Percentiles rank a stretch among this genome's conserved stretches.
These are phyloP conservation scores for Lithobius niger DNA, from an alignment of 1,140 invertebrate species.

Conservation along the genomic window DNA sequence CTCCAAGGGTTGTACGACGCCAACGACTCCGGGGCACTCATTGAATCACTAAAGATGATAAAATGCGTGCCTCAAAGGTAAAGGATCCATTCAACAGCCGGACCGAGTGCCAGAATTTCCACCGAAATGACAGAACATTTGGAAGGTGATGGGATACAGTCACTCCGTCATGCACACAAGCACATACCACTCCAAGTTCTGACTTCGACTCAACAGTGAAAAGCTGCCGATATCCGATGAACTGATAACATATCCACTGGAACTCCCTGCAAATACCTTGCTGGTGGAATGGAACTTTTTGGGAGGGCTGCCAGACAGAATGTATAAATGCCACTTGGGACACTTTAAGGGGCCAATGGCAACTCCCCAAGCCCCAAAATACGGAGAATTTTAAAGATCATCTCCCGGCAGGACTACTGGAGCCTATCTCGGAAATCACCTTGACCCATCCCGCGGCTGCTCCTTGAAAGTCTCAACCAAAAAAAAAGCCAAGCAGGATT, in stretches of 20 bases:
- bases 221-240: not conserved
- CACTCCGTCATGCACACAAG: not conserved
- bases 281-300: not conserved
- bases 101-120: not conserved
- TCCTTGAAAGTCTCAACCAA: not conserved
- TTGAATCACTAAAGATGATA: not conserved
- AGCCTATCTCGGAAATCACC: not conserved
- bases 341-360: not conserved
- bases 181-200: not conserved
- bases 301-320: not conserved
- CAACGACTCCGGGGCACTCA: not conserved
- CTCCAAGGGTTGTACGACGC: not conserved
- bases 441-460: not conserved
- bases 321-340: not conserved
- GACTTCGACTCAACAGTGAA: not conserved
- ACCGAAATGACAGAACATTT: not conserved
- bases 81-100: not conserved
- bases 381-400: not conserved
- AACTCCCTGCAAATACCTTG: not conserved
- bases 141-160: not conserved
- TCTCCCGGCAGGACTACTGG: not conserved
- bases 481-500: not conserved
- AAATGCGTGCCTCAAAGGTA: not conserved
- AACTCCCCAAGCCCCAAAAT: not conserved
- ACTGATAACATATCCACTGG: not conserved